Base-by-base conservation (phyloP, 2,113 vertebrate species). In the Calyptommatus sinebrachiatus region DNA sequence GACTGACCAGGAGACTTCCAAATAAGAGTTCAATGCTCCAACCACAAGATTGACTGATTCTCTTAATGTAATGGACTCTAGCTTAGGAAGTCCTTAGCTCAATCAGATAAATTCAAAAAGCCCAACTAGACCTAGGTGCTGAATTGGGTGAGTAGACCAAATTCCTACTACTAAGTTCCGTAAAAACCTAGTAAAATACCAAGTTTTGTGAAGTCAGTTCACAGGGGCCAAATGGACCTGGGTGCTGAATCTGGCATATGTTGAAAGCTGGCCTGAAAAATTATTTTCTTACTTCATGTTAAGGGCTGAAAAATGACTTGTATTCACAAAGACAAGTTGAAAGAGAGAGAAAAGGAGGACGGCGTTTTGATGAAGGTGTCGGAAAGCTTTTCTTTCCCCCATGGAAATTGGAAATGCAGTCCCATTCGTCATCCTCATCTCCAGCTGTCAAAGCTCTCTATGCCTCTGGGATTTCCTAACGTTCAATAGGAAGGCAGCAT, bases 391-490 rank as follows among this genome's bases (percentile, higher is more conserved):
- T n/a, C 66, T 20, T 57, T 18, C 24, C 26, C 48, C 50, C 68
- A 71, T 62, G 41, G 57, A 79, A 79, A 79, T 62, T 62, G 46
- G 67, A 78, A 78, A 53, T 20, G 5, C 18, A 60, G 28, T 26
- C 57, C 57, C 57, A 29, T 61, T 62, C 22, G 45, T 78, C 67
- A 78, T 46, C 28, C 16, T 70, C 50, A 2, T n/a, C 31, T 71
- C 29, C 68, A 16, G 48, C 53, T 71, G 68, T 71, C 77, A 79
- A 71, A 31, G 7, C 10, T 14, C 2, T 22, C 26, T 4, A 20
- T 62, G n/a, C 62, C 75, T 66, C 45, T 50, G 75, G n/a, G 75
- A 67, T 77, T 77, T 66, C 45, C 18, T 50, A 50, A 66, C 24
- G n/a, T 20, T 29, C n/a, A 67, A 12, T 14, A 66, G 63, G n/a